A percentile compares a stretch with the other conserved stretches of the same genome.
These are phyloP conservation scores for Chroicocephalus ridibundus DNA, from an alignment of 2,113 vertebrate species.

Conservation along the genomic window DNA sequence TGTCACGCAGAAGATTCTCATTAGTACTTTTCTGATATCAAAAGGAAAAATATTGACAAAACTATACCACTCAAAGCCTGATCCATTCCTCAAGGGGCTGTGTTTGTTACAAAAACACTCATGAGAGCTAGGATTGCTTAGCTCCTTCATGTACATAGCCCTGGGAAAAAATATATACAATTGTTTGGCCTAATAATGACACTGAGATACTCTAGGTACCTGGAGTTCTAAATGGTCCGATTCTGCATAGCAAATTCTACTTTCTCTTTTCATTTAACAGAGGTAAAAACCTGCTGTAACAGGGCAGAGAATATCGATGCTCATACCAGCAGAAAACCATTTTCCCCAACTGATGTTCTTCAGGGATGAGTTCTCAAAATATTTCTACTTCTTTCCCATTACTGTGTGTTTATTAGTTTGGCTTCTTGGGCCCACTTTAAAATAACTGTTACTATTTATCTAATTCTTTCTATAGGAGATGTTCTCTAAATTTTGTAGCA, in stretches of 20 bases:
- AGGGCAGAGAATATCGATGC: neutral
- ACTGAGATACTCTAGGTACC: neutral
- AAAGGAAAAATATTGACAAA: neutral
- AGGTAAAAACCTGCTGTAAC: neutral
- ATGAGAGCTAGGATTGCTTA: neutral
- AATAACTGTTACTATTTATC: neutral
- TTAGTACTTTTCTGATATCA: neutral
- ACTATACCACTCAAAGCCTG: neutral
- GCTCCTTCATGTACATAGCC: neutral
- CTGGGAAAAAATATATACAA: neutral
- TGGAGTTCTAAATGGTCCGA: neutral
- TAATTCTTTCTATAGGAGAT: neutral
- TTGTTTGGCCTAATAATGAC: neutral
- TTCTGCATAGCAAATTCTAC: neutral
- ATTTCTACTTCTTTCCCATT: neutral
- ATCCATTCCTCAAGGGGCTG: neutral
- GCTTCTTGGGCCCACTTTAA: neutral
- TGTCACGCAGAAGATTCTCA: neutral
- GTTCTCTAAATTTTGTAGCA: neutral
- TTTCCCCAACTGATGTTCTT: neutral
- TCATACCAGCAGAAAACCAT: neutral
- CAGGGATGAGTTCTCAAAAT: neutral
- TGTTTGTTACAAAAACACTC: neutral
- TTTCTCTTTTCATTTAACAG: neutral
- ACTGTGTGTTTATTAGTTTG: neutral